Conservation (phyloP, 2,888 invertebrate genomes). For the Ophion ventricosus region DNA sequence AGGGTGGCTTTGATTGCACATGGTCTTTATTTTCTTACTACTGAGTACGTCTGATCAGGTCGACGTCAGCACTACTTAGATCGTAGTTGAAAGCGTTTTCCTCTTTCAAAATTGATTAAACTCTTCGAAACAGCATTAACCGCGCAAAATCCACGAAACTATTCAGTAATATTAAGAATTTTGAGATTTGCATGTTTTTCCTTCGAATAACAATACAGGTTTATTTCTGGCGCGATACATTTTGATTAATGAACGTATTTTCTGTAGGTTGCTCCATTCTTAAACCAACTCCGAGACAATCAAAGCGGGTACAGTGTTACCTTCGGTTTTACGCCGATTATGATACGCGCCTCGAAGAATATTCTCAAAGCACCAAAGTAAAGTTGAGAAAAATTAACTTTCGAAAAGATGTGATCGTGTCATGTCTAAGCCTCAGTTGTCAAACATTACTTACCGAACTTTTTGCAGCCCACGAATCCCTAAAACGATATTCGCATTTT, state of each 20-base stretch:
- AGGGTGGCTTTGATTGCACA: too few relatives aligned
- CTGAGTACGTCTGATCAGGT: constrained; percentile 5
- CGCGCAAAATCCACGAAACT: not conserved
- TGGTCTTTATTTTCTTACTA: not conserved
- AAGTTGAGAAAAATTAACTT: not conserved
- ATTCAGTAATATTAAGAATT: not conserved
- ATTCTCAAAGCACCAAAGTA: not conserved
- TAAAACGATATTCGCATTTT: too few relatives aligned
- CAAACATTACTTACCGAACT: not conserved
- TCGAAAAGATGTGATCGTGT: not conserved
- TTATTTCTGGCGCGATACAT: not conserved
- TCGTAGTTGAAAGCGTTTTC: not conserved
- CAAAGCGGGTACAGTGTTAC: not conserved
- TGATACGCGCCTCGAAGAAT: not conserved
- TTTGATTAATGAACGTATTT: not conserved
- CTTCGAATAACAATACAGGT: not conserved
- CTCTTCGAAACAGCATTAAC: not conserved
- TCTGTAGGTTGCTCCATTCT: not conserved
- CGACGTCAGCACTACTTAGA: not conserved
- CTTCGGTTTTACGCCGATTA: not conserved
- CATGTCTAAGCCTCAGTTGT: too few relatives aligned
- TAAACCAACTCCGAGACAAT: not conserved
- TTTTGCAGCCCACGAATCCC: not conserved
- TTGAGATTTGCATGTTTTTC: not conserved
- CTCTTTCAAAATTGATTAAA: not conserved